Evolutionary conservation across 2,797 vertebrate species (phyloP), one percentile per base, ranked within the genome.

Genomic region (Centropyge bicolor): DNA sequence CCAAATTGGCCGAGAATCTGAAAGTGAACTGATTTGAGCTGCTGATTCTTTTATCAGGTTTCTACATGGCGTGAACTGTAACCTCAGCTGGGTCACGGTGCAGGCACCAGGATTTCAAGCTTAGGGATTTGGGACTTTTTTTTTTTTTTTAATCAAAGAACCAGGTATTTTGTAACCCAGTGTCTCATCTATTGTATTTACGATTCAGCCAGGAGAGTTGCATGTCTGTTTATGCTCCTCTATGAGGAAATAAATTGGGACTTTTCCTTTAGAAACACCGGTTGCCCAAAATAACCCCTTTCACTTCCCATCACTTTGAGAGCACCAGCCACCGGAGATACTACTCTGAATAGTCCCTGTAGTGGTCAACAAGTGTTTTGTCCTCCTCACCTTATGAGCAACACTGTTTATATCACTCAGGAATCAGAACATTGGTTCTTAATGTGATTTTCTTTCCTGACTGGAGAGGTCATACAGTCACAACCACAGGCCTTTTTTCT

Each of bases 231-330:
- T 27, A 7, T 8, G 0, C 45, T 36, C 27, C 38, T 54, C 13
- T 17, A 3, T 12, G 22, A 48, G 22, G 41, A 36, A 46, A 71
- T 4, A 5, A 2, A n/a, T 22, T 4, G 6, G 3, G 27, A n/a
- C 40, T 54, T 35, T 72, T 46, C 19, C 38, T 66, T 54, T 31
- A 1, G 2, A 66, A 66, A 6, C 27, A 59, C 12, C 0, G 0
- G 41, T 11, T 0, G 17, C 49, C 61, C 5, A 61, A 20, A 85
- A 84, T 84, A 70, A 48, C 73, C 54, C 65, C 35, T 41, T 56
- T 67, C 31, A 43, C n/a, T 54, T 69, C n/a, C 24, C 60, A 69
- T 7, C 43, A 60, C 10, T 22, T 19, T 38, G 55, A 46, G 36
- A 65, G 45, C 59, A 35, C 16, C 7, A 36, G 22, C 45, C 2